These are phyloP conservation scores for Timema podura DNA, from an alignment of 2,888 invertebrate genomes.

Conservation along the genomic window DNA sequence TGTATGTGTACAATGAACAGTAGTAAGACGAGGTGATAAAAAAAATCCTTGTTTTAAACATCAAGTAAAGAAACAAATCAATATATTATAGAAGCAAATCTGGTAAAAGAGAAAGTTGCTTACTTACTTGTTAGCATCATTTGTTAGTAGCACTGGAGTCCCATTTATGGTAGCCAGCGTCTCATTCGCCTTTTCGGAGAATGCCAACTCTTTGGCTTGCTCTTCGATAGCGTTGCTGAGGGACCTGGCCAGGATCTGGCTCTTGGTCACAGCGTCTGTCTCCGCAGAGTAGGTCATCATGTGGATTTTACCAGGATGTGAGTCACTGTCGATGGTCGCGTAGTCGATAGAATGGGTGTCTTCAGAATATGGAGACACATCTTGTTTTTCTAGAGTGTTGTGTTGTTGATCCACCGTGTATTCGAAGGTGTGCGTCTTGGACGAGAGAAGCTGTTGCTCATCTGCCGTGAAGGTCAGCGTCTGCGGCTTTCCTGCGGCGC, in stretches of 20 bases:
- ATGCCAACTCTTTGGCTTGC: slow-evolving; percentile 3
- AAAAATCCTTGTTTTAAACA: too few species aligned
- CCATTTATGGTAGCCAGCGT: neutral
- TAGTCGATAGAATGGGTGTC: slow-evolving; percentile 6
- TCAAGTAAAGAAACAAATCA: too few species aligned
- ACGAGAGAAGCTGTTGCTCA: slow-evolving; percentile 9
- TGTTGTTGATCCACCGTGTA: slow-evolving; percentile 15
- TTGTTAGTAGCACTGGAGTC: neutral
- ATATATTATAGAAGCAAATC: too few species aligned
- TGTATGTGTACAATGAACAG: too few species aligned
- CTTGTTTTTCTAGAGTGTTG: neutral
- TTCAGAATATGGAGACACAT: slow-evolving; percentile 4
- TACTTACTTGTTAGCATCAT: too few species aligned
- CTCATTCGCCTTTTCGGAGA: neutral
- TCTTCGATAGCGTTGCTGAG: slow-evolving; percentile 10
- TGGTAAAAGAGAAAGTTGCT: too few species aligned
- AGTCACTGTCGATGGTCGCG: slow-evolving; percentile 2
- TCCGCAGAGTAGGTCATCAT: slow-evolving; percentile 14
- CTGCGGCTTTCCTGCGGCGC: slow-evolving; percentile 16
- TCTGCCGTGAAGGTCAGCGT: slow-evolving; percentile 17
- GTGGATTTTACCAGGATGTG: slow-evolving; percentile 8
- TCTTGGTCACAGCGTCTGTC: neutral
- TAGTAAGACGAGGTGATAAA: too few species aligned
- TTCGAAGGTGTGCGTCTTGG: slow-evolving; percentile 8
- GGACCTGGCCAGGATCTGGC: slow-evolving; percentile 7